Conservation (phyloP, 2,113 vertebrate species). For the Megaceryle maxima region DNA sequence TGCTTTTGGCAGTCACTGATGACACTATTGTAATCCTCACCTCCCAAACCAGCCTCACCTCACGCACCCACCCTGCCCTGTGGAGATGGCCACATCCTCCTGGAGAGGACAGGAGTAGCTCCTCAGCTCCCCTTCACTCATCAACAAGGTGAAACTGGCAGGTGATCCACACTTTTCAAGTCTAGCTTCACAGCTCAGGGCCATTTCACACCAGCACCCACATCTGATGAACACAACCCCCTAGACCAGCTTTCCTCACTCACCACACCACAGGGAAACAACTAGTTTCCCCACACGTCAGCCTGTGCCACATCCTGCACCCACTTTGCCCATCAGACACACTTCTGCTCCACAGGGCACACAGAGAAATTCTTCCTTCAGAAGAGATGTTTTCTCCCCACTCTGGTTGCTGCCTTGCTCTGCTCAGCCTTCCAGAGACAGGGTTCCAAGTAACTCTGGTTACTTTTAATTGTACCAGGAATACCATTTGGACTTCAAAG, state of each 20-base stretch:
- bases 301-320: no score
- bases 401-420: not conserved
- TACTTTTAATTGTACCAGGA: not conserved
- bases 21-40: not conserved
- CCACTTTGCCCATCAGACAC: not conserved
- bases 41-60: not conserved
- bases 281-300: no score
- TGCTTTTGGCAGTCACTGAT: no score
- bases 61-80: accelerated
- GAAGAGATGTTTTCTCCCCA: not conserved
- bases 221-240: accelerated
- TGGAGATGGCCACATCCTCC: accelerated
- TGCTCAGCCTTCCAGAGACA: not conserved
- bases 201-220: not conserved
- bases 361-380: not conserved
- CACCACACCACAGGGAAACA: accelerated
- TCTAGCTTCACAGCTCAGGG: not conserved
- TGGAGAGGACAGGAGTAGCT: not conserved
- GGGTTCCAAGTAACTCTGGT: not conserved
- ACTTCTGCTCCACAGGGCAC: accelerated
- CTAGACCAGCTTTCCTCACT: accelerated
- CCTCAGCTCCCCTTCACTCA: not conserved
- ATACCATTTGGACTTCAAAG: not conserved
- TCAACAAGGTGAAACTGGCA: accelerated
- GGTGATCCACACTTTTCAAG: not conserved